A percentile compares a stretch with the other conserved stretches of the same genome.
phyloP scores from a whole-genome alignment of 1,140 invertebrate genomes.

The Coenobita brevimanus region DNA sequence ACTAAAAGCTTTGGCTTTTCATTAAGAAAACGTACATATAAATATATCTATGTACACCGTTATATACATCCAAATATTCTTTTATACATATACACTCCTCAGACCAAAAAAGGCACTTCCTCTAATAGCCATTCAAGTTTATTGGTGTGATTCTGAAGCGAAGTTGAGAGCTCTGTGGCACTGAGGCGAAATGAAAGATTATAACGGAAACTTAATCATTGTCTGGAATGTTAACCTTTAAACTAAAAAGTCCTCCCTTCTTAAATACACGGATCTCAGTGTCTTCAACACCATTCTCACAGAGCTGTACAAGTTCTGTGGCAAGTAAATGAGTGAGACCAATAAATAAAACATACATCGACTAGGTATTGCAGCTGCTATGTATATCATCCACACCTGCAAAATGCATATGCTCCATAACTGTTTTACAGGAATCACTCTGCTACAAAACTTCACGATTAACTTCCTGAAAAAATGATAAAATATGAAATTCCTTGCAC shows the following conservation, averaged over 20 bases:
- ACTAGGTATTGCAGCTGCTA: slow-evolving; percentile 57
- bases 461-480: too few relatives aligned
- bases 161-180: slow-evolving; percentile 59
- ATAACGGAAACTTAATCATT: too few relatives aligned
- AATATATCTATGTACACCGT: slow-evolving; percentile 64
- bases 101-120: slow-evolving; percentile 65
- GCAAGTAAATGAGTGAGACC: slow-evolving; percentile 48
- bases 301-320: slow-evolving; percentile 48
- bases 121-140: slow-evolving; percentile 64
- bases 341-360: slow-evolving; percentile 57
- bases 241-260: too few relatives aligned
- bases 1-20: slow-evolving; percentile 66
- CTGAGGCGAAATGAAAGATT: slow-evolving; percentile 45
- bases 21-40: slow-evolving; percentile 67
- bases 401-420: too few relatives aligned
- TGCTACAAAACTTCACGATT: too few relatives aligned
- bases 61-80: slow-evolving; percentile 64
- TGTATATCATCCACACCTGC: too few relatives aligned
- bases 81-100: slow-evolving; percentile 63
- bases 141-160: slow-evolving; percentile 63
- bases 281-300: slow-evolving; percentile 3
- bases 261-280: too few relatives aligned
- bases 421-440: too few relatives aligned
- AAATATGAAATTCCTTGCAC: too few relatives aligned
- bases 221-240: too few relatives aligned